Evolutionary conservation across 2,888 invertebrate genomes (phyloP).

Genomic region (Sepioteuthis lessoniana): DNA sequence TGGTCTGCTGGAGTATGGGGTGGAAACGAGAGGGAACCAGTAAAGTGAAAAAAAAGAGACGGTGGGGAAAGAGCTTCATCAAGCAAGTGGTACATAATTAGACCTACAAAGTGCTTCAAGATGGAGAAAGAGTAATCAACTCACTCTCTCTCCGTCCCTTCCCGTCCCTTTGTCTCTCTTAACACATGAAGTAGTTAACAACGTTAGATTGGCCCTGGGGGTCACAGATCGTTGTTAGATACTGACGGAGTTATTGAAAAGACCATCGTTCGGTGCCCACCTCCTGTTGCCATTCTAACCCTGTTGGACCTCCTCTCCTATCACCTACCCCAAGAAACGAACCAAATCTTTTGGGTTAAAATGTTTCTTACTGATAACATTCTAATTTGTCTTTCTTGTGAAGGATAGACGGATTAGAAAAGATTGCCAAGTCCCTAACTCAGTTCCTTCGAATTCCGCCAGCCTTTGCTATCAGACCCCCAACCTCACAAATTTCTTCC

Average conservation of each 20-base stretch:
- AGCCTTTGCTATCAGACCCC: neutral
- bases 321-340: neutral
- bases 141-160: too few species aligned
- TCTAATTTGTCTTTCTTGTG: neutral
- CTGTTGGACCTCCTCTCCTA: neutral
- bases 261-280: neutral
- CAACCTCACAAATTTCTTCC: neutral
- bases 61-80: neutral
- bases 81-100: neutral
- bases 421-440: neutral
- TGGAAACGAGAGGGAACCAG: neutral
- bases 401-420: neutral
- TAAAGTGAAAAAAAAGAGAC: neutral
- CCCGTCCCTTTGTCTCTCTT: neutral
- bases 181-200: slow-evolving; percentile 2
- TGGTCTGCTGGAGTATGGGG: neutral
- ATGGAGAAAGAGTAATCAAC: neutral
- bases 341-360: neutral
- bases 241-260: neutral
- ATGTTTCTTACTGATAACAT: neutral
- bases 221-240: neutral
- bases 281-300: neutral
- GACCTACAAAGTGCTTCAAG: slow-evolving; percentile 6
- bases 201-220: neutral
- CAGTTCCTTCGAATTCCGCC: neutral